Conservation (phyloP, 2,113 vertebrate species). For the Lathamus discolor region DNA sequence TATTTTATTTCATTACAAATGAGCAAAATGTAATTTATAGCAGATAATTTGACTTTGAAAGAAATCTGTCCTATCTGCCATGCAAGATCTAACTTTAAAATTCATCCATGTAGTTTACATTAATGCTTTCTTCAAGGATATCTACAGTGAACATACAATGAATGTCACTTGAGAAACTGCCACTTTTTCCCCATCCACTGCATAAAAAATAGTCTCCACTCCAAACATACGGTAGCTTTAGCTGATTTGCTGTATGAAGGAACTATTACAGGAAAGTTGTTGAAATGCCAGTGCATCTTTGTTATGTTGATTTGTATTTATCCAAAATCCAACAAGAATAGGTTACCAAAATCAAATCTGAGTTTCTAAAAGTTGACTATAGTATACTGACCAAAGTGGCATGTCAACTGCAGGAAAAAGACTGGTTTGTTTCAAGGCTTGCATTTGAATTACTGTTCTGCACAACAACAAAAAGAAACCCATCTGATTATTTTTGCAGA, state of each 20-base stretch:
- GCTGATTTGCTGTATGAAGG: neutral
- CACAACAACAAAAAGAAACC: neutral
- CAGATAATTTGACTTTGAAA: neutral
- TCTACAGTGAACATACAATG: neutral
- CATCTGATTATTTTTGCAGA: neutral
- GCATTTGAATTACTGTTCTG: neutral
- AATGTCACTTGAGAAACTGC: neutral
- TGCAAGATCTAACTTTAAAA: neutral
- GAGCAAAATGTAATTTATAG: neutral
- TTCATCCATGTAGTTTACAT: neutral
- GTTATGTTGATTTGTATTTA: neutral
- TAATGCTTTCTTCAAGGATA: neutral
- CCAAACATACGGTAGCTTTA: neutral
- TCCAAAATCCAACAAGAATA: neutral
- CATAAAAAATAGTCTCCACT: neutral
- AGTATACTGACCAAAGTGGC: neutral
- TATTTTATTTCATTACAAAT: neutral
- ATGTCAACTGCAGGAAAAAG: neutral
- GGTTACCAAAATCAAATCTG: neutral
- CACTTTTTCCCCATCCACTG: neutral
- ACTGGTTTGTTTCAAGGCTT: neutral
- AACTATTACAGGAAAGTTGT: neutral
- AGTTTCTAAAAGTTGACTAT: neutral
- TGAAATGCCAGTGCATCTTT: neutral
- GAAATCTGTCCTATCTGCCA: neutral